Evolutionary conservation across 2,888 invertebrate genomes (phyloP).

Genomic region (Coelinius sp.): DNA sequence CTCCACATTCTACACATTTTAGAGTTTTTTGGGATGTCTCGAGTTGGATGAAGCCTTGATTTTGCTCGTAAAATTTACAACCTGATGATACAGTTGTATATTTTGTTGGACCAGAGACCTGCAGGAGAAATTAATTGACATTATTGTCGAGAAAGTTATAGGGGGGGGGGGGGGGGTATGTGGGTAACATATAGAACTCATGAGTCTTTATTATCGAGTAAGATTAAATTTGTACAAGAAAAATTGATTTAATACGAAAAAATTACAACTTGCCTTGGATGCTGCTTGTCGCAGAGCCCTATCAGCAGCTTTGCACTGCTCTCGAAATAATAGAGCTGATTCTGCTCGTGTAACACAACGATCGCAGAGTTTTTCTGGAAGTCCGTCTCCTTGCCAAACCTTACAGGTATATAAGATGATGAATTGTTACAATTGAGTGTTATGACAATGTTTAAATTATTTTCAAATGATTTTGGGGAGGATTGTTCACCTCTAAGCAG

Average conservation of each 20-base stretch:
- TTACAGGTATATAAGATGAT: constrained; percentile 37
- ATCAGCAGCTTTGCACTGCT: constrained; percentile 68
- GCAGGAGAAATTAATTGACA: not conserved
- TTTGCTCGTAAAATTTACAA: constrained; percentile 61
- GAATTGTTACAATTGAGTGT: not conserved
- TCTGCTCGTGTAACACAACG: constrained; percentile 68
- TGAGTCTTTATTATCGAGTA: no score
- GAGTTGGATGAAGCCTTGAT: constrained; percentile 55
- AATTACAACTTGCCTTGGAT: constrained; percentile 25
- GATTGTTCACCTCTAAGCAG: constrained; percentile 61
- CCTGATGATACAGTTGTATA: constrained; percentile 56
- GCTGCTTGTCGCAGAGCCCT: constrained; percentile 67
- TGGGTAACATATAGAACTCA: no score
- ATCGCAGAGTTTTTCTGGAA: constrained; percentile 68
- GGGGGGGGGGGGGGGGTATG: no score
- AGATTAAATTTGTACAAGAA: no score
- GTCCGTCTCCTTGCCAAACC: constrained; percentile 68
- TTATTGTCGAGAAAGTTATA: not conserved
- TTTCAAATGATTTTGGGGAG: not conserved
- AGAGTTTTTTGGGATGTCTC: constrained; percentile 58
- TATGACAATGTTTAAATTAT: no score
- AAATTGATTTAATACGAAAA: no score
- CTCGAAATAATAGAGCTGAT: constrained; percentile 66
- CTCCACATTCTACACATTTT: constrained; percentile 62
- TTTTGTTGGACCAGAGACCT: constrained; percentile 61